A percentile compares a stretch with the other conserved stretches of the same genome.
Conservation (phyloP, 2,113 vertebrate genomes). For the Ranitomeya imitator region DNA sequence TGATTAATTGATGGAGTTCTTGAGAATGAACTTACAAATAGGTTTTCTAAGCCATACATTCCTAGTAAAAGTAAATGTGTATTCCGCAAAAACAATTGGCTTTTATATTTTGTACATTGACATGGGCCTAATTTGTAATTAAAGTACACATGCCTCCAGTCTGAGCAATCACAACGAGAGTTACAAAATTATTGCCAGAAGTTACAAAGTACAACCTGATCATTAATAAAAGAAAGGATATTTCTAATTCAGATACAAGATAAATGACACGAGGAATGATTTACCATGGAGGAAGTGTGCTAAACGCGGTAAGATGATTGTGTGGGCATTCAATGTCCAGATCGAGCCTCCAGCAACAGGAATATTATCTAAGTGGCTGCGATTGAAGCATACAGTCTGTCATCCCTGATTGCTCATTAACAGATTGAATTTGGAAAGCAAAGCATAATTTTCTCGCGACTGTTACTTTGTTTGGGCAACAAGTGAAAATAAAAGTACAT, state of each 20-base stretch:
- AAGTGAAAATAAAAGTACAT: not conserved
- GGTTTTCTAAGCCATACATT: not conserved
- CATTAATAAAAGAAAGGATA: not conserved
- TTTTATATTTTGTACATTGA: not conserved
- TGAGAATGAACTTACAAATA: not conserved
- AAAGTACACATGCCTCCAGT: not conserved
- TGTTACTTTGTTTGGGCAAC: not conserved
- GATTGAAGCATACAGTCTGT: slow-evolving; percentile 3
- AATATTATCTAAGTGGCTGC: not conserved
- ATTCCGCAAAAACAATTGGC: not conserved
- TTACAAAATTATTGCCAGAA: slow-evolving; percentile 2
- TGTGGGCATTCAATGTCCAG: slow-evolving; percentile 5
- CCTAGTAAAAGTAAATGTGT: not conserved
- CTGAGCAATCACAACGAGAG: not conserved
- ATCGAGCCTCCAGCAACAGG: slow-evolving; percentile 26
- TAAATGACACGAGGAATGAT: not conserved
- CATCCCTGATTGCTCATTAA: slow-evolving; percentile 17
- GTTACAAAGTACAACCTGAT: not conserved
- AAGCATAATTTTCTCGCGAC: not conserved
- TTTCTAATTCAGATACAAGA: not conserved
- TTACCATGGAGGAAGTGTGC: not conserved
- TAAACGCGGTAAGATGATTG: not conserved
- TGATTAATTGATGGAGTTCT: not conserved
- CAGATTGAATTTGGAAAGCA: not conserved
- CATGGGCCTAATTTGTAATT: not conserved